Percentiles rank a stretch among this genome's conserved stretches.
Conservation (phyloP, 2,888 invertebrate species). For the Melipona bicolor region DNA sequence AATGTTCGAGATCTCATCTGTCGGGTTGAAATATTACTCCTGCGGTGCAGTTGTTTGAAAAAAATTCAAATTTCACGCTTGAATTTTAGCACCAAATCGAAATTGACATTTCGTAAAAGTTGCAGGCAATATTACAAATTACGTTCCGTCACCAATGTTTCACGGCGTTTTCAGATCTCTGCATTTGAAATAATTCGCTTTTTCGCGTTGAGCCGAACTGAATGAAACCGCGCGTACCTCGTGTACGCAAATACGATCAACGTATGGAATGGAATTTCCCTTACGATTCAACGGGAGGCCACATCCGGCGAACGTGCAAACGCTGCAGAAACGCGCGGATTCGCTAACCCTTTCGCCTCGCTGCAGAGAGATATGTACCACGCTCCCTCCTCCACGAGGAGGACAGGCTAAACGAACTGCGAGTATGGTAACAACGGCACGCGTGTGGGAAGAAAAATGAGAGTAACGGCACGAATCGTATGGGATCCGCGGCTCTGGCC, state of each 20-base stretch:
- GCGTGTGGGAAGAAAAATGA: constrained; percentile 63
- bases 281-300: not conserved
- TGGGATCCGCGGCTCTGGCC: constrained; percentile 2
- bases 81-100: too few relatives aligned
- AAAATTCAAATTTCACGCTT: too few relatives aligned
- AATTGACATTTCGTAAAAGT: too few relatives aligned
- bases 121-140: too few relatives aligned
- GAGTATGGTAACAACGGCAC: constrained; percentile 59
- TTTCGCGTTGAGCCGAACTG: too few relatives aligned
- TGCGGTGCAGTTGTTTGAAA: too few relatives aligned
- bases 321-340: not conserved
- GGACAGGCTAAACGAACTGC: constrained; percentile 1
- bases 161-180: too few relatives aligned
- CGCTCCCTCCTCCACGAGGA: not conserved
- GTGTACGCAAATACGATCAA: not conserved
- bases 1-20: too few relatives aligned
- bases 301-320: not conserved
- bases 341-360: not conserved
- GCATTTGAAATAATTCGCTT: too few relatives aligned
- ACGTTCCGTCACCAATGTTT: too few relatives aligned
- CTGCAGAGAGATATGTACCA: not conserved
- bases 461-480: constrained; percentile 62
- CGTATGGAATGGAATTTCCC: not conserved
- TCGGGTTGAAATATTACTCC: too few relatives aligned
- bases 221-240: too few relatives aligned